Percentiles rank a stretch among this genome's conserved stretches.
These are phyloP conservation scores for Aphyosemion australe DNA, from an alignment of 2,113 vertebrate genomes.

Conservation along the genomic window DNA sequence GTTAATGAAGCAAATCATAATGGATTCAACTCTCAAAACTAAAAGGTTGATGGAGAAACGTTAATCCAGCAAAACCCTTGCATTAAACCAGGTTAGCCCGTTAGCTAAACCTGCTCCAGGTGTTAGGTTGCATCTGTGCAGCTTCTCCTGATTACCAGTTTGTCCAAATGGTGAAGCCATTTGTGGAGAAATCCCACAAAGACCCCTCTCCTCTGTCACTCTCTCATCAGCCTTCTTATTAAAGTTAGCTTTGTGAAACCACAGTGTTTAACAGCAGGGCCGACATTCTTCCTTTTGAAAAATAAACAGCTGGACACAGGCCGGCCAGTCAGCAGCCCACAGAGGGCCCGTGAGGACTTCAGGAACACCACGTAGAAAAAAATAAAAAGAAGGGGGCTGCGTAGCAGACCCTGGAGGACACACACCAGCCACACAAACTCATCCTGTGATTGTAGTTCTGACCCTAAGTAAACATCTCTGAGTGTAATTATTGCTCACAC, in stretches of 20 bases:
- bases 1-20: too few species aligned
- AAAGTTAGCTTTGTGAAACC: constrained; percentile 72
- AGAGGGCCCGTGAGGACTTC: constrained; percentile 19
- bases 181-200: constrained; percentile 6
- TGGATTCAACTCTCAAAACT: too few species aligned
- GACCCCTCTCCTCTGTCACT: constrained; percentile 14
- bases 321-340: constrained; percentile 21
- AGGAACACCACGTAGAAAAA: constrained; percentile 27
- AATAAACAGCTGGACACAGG: constrained; percentile 63
- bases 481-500: constrained; percentile 30
- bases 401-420: background rate
- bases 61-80: too few species aligned
- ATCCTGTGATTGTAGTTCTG: background rate
- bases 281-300: constrained; percentile 57
- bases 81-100: background rate
- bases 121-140: background rate
- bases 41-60: too few species aligned
- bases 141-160: constrained; percentile 2
- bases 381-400: background rate
- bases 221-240: constrained; percentile 73
- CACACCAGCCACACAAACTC: background rate
- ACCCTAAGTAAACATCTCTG: constrained; percentile 16
- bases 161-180: constrained; percentile 4
- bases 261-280: constrained; percentile 53
- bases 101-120: constrained; percentile 8